A percentile compares a stretch with the other conserved stretches of the same genome.
phyloP scores from a whole-genome alignment of 2,113 vertebrate species.

The Toxotes chatareus region DNA sequence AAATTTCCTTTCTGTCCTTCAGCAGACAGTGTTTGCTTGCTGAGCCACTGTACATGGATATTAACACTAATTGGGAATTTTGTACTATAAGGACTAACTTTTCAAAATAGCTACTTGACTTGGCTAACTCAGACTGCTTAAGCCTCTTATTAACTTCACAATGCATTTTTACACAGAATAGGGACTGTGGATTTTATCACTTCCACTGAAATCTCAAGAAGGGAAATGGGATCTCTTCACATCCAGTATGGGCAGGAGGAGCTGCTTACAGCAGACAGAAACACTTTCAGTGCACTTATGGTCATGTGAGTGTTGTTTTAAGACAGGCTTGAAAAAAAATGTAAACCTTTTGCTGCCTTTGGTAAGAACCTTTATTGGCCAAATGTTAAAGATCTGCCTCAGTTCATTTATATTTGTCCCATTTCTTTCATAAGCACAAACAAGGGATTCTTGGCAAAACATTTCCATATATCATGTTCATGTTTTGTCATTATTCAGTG shows the following conservation, averaged over 20 bases:
- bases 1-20: not conserved
- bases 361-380: not conserved
- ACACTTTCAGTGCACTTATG: too few relatives aligned
- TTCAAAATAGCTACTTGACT: not conserved
- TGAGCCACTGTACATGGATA: not conserved
- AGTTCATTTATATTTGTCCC: not conserved
- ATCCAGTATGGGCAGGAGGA: not conserved
- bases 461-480: not conserved
- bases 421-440: not conserved
- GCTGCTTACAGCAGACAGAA: not conserved
- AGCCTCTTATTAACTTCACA: not conserved
- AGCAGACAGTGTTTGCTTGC: not conserved
- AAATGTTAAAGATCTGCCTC: not conserved
- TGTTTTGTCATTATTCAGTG: not conserved
- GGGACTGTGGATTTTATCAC: not conserved
- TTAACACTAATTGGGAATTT: not conserved
- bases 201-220: not conserved
- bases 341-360: not conserved
- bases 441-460: not conserved
- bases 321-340: not conserved
- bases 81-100: not conserved
- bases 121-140: not conserved
- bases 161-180: not conserved
- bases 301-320: not conserved
- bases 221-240: too few relatives aligned